A percentile compares a stretch with the other conserved stretches of the same genome.
Conservation (phyloP, 2,888 invertebrate species). For the Lordiphosa andalusiaca region DNA sequence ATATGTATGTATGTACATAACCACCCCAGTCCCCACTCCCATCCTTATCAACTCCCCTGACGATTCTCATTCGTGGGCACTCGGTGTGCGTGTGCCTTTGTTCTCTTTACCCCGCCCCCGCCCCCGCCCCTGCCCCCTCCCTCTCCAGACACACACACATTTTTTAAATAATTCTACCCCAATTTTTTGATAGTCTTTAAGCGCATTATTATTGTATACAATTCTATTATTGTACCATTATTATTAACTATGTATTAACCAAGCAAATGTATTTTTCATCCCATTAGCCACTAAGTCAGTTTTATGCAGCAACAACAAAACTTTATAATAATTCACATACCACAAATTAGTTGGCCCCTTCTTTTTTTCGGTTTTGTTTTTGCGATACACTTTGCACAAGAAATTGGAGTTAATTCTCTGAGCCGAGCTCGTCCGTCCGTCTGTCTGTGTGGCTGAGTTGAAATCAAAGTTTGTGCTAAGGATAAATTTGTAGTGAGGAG, state of each 20-base stretch:
- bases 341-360: neutral
- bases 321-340: conserved; percentile 7
- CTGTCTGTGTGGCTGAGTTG: too few relatives aligned
- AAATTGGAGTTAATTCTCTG: too few relatives aligned
- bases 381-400: too few relatives aligned
- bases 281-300: conserved; percentile 30
- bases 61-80: conserved; percentile 10
- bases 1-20: conserved; percentile 25
- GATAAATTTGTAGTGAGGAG: too few relatives aligned
- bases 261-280: conserved; percentile 34
- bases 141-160: neutral
- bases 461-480: too few relatives aligned
- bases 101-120: conserved; percentile 1
- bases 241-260: conserved; percentile 24
- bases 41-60: neutral
- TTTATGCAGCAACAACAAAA: neutral
- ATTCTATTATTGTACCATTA: conserved; percentile 16
- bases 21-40: neutral
- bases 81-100: conserved; percentile 36
- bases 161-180: conserved; percentile 2
- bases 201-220: conserved; percentile 7
- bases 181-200: conserved; percentile 6
- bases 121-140: too few relatives aligned
- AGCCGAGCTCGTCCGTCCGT: too few relatives aligned
- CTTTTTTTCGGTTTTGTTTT: neutral